Conservation (phyloP, 2,113 vertebrate genomes). For the Sterrhoptilus dennistouni region DNA sequence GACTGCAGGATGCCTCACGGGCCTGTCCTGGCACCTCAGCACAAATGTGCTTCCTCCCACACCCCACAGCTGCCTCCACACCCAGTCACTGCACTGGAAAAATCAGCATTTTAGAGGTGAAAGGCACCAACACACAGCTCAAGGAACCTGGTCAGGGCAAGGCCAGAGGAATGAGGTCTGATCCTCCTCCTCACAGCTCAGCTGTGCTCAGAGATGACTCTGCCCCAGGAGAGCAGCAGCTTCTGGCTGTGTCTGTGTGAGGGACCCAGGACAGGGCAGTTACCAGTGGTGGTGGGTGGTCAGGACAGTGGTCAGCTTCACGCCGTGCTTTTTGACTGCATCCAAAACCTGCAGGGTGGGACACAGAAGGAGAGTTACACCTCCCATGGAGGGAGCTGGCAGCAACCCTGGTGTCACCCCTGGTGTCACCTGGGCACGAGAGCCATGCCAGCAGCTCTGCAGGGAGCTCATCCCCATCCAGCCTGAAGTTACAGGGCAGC, state of each 20-base stretch:
- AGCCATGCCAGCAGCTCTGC: neutral
- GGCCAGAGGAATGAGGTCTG: neutral
- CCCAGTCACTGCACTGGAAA: neutral
- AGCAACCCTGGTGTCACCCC: neutral
- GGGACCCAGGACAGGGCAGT: neutral
- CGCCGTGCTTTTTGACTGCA: slow-evolving; percentile 84
- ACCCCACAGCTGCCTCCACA: neutral
- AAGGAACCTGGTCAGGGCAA: neutral
- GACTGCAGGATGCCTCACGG: neutral
- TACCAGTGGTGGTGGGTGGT: slow-evolving; percentile 99
- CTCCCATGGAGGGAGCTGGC: fast-evolving
- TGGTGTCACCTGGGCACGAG: neutral
- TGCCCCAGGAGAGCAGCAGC: neutral
- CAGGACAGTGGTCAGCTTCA: slow-evolving; percentile 89
- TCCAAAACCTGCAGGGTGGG: slow-evolving; percentile 85
- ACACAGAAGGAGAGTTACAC: neutral
- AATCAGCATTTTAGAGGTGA: neutral
- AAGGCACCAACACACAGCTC: neutral
- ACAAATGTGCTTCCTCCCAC: neutral
- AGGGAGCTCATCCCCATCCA: neutral
- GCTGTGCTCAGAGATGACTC: neutral
- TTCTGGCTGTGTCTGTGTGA: neutral
- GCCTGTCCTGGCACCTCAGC: neutral
- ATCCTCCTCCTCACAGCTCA: neutral
- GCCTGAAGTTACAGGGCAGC: neutral